Evolutionary conservation across 2,888 invertebrate species (phyloP).

Genomic region (Catocala sponsa): DNA sequence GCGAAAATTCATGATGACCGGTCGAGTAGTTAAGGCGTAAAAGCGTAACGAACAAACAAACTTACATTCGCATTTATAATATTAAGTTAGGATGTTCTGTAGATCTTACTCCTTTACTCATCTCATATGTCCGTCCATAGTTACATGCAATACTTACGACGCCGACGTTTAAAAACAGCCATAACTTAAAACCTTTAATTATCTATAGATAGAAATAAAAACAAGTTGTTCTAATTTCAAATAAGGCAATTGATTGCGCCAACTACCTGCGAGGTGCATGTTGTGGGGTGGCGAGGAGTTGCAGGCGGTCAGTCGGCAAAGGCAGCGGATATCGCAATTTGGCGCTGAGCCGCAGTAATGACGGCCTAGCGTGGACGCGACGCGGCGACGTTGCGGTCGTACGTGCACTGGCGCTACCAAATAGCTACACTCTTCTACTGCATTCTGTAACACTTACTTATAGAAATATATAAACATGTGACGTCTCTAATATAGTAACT

Average conservation of each 20-base stretch:
- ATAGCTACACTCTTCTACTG: slow-evolving; percentile 49
- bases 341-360: slow-evolving; percentile 76
- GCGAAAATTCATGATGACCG: no score
- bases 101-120: no score
- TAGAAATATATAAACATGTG: slow-evolving; percentile 24
- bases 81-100: no score
- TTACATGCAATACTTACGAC: no score
- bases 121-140: no score
- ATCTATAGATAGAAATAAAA: slow-evolving; percentile 16
- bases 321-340: slow-evolving; percentile 81
- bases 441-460: slow-evolving; percentile 49
- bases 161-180: no score
- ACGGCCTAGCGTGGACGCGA: slow-evolving; percentile 56
- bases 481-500: no score
- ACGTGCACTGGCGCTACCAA: slow-evolving; percentile 73
- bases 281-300: slow-evolving; percentile 8
- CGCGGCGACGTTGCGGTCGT: slow-evolving; percentile 57
- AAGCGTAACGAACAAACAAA: no score
- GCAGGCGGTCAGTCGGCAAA: slow-evolving; percentile 43
- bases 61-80: no score
- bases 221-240: slow-evolving; percentile 33
- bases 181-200: neutral
- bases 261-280: slow-evolving; percentile 36
- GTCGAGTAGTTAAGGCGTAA: no score
- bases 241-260: slow-evolving; percentile 40